Base-by-base conservation (phyloP, 2,888 invertebrate species). In the Rhodophaea formosa region DNA sequence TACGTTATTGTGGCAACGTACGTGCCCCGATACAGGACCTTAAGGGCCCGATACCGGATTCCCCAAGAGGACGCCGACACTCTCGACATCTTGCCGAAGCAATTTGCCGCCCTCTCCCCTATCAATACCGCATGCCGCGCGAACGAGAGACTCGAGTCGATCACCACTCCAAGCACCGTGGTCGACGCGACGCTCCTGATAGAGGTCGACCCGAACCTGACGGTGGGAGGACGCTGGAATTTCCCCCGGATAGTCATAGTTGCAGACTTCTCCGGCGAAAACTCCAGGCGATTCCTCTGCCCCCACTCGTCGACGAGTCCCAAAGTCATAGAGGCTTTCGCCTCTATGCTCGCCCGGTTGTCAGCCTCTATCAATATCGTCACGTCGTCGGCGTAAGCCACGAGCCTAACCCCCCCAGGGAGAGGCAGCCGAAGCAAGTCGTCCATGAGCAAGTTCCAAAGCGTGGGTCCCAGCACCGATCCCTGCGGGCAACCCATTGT, bases 61-160 rank as follows among this genome's bases (percentile, higher is more conserved):
- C 68, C 66, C 65, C 67, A 66, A 0, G 60, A 56, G 14, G 64
- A 52, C 7, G 66, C 62, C 29, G 66, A 68, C 0, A 68, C 60
- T 7, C 67, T 57, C n/a, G 68, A 63, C 56, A 69, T 58, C 44
- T 59, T 60, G 8, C 15, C 63, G 53, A 62, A 62, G 59, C 62
- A 63, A 6, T 39, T 58, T 6, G 54, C 45, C 12, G 60, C 64
- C 30, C 56, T 35, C 8, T 66, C 60, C 14, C 64, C 60, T 8
- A 61, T 64, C 1, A 1, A 23, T 1, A 2, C 1, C 8, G 61
- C 62, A 30, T 64, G 63, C 53, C 35, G 53, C 17, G 55, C 46
- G 17, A 46, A 46, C 16, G 17, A 17, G 0, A 46, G 10, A 5
- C 46, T 10, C 10, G 16, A 17, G 3, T 46, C 46, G 7, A 46